A percentile compares a stretch with the other conserved stretches of the same genome.
phyloP scores from a whole-genome alignment of 2,113 vertebrate genomes.

The Emydocephalus ijimae region DNA sequence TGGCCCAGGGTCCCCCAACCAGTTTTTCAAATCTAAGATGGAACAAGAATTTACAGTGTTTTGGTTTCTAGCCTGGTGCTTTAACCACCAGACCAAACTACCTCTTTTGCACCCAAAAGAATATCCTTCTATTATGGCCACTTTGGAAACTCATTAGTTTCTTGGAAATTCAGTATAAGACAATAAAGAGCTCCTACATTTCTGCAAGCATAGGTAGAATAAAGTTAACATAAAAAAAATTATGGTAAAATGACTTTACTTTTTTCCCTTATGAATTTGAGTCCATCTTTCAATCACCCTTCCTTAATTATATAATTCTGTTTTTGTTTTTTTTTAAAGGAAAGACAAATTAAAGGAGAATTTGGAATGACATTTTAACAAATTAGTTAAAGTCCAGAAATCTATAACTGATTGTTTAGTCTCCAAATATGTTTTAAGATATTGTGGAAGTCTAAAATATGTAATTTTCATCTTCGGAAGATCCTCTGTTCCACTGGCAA shows the following conservation, averaged over 20 bases:
- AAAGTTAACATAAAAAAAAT: background rate
- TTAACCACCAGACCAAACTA: background rate
- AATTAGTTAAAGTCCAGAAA: background rate
- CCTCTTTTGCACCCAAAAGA: background rate
- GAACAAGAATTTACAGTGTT: background rate
- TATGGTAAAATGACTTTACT: background rate
- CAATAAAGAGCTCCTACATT: background rate
- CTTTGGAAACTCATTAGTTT: background rate
- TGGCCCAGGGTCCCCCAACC: no score
- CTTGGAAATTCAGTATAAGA: background rate
- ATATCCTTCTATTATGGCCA: background rate
- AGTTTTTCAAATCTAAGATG: background rate
- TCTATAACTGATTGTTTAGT: background rate
- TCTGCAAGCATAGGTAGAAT: background rate
- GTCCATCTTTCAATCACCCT: background rate
- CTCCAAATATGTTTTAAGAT: background rate
- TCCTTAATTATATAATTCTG: background rate
- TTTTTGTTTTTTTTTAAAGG: background rate
- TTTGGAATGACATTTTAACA: background rate
- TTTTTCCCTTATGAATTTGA: background rate
- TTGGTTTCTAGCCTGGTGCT: no score
- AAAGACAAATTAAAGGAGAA: background rate
- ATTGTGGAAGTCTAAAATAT: background rate
- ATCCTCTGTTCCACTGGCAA: background rate
- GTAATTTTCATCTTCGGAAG: background rate